Base-by-base conservation (phyloP, 2,113 vertebrate genomes). In the Tympanuchus pallidicinctus region DNA sequence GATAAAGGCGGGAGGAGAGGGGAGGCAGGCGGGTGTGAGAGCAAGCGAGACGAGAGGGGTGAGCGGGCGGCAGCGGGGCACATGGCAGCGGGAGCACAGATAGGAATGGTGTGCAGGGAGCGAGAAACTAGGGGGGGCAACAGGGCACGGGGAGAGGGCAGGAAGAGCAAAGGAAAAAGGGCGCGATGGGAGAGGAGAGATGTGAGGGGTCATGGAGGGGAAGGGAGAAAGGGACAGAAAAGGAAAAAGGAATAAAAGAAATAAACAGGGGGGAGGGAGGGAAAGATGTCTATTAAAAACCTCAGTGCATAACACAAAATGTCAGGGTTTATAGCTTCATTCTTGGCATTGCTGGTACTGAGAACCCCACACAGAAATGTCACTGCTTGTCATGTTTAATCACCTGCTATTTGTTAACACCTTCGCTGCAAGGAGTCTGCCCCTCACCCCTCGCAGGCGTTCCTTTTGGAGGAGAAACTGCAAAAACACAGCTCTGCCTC, bases 371-470 rank as follows among this genome's bases (percentile, higher is more conserved):
- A 96, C 98, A 98, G 97, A 98, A 98, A 98, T 98, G 98, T 98
- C 98, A 98, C 98, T 90, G 96, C 98, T 98, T 98, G 98, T 98
- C 98, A 98, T 97, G 97, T 98, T 98, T 98, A 98, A 98, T 98
- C 98, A 98, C 98, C 98, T 97, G 97, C 97, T 98, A 98, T 98
- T 98, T 98, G 98, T 98, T 98, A 98, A 98, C 98, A 98, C 98
- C 97, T 98, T 97, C 96, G 82, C 97, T 97, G 97, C 96, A 63
- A 96, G 97, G 91, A 97, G 93, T 72, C 96, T 95, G 97, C 97
- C 97, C 97, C 96, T 95, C 96, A 95, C 94, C 93, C 96, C 93
- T 95, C 9, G 14, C 61, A 93, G 96, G 82, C 84, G 86, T 67
- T 77, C 76, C 86, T 89, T 91, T 65, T 4, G 42, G 85, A 93